Evolutionary conservation across 2,113 vertebrate genomes (phyloP).

Genomic region (Jaculus jaculus): DNA sequence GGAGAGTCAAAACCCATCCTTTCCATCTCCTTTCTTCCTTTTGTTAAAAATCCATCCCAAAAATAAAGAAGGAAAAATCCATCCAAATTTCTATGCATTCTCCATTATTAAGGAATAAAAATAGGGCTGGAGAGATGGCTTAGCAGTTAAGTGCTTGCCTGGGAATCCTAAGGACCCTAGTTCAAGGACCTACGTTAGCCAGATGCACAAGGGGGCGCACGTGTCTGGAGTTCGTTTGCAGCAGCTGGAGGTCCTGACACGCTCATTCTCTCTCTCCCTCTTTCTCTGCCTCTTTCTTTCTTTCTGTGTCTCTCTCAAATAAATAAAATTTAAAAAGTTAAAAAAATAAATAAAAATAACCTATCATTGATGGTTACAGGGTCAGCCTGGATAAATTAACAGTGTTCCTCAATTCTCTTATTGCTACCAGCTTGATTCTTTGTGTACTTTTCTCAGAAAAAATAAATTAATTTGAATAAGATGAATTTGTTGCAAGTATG

Average conservation of each 20-base stretch:
- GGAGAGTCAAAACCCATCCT: background rate
- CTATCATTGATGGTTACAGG: background rate
- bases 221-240: no score
- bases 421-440: conserved; percentile 24
- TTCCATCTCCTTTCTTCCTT: background rate
- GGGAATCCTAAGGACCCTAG: no score
- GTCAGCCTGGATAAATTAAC: conserved; percentile 39
- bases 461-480: conserved; percentile 36
- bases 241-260: no score
- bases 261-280: no score
- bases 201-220: no score
- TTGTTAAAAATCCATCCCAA: background rate
- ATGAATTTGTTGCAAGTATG: conserved; percentile 13
- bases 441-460: conserved; percentile 39
- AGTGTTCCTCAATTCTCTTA: conserved; percentile 34
- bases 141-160: no score
- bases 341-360: conserved; percentile 47
- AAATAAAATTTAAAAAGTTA: no score
- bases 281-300: no score
- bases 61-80: background rate
- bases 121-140: no score
- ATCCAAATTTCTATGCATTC: conserved; percentile 37
- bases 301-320: no score
- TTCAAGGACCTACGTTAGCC: no score
- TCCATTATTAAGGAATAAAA: conserved; percentile 37